A percentile compares a stretch with the other conserved stretches of the same genome.
phyloP scores from a whole-genome alignment of 2,797 vertebrate species.

The Tapirus indicus region DNA sequence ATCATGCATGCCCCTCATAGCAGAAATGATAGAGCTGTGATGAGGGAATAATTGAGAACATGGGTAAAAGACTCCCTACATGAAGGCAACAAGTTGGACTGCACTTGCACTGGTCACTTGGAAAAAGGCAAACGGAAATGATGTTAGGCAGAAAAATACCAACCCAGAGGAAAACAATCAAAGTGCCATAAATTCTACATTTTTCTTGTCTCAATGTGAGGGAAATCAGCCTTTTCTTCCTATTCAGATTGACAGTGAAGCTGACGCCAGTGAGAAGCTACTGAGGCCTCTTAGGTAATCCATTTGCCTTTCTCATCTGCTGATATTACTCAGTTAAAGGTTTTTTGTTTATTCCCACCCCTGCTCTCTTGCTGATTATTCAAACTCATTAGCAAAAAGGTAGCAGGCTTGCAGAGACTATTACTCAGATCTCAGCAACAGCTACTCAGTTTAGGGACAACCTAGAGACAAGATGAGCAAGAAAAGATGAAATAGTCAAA shows the following conservation, averaged over 20 bases:
- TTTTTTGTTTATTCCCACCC: neutral
- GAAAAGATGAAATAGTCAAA: neutral
- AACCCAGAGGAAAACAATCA: neutral
- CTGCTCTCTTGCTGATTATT: neutral
- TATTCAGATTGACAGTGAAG: neutral
- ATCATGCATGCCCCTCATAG: too few species aligned
- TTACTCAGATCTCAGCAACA: neutral
- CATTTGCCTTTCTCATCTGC: neutral
- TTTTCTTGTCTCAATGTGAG: neutral
- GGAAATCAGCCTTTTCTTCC: neutral
- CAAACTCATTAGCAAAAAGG: neutral
- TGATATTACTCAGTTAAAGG: neutral
- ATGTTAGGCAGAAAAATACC: neutral
- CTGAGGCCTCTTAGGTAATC: neutral
- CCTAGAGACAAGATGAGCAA: neutral
- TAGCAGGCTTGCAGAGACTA: neutral
- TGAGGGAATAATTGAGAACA: neutral
- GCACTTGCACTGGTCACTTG: neutral
- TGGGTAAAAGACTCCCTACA: neutral
- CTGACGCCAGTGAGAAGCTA: neutral
- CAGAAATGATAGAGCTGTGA: neutral
- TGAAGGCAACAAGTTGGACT: neutral
- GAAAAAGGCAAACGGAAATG: neutral
- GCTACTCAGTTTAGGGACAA: neutral
- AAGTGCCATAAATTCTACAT: neutral